A percentile compares a stretch with the other conserved stretches of the same genome.
Conservation (phyloP, 2,113 vertebrate genomes). For the Microcebus tavaratra region DNA sequence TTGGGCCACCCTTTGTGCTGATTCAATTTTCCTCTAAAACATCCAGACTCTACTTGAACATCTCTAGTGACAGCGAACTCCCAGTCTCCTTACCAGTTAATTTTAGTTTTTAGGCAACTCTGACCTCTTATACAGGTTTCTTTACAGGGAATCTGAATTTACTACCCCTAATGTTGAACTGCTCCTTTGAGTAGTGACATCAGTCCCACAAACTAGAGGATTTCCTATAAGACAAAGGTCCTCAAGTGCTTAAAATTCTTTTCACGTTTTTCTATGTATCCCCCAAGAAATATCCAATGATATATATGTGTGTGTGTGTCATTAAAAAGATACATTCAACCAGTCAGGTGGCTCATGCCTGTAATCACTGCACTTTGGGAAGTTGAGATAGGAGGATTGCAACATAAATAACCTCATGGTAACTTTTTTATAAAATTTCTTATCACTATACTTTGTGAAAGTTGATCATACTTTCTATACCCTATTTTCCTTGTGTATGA, state of each 20-base stretch:
- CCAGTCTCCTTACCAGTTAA: neutral
- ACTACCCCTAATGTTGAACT: neutral
- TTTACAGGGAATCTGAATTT: neutral
- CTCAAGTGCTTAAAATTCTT: neutral
- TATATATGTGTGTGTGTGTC: neutral
- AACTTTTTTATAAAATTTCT: neutral
- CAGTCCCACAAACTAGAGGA: neutral
- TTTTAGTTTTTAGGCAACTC: neutral
- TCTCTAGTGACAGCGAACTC: neutral
- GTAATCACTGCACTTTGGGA: no score
- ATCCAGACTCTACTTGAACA: neutral
- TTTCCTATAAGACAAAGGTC: neutral
- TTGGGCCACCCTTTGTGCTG: rapidly evolving
- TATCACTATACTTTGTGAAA: neutral
- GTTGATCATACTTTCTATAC: neutral
- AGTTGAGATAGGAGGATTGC: no score
- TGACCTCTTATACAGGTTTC: neutral
- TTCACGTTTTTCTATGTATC: neutral
- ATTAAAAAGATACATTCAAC: neutral
- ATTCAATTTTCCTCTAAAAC: neutral
- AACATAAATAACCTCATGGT: neutral
- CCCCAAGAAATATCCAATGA: neutral
- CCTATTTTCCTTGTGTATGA: neutral
- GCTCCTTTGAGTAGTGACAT: neutral
- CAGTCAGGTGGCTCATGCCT: no score